Base-by-base conservation (phyloP, 1,140 invertebrate species). In the Gonioctena quinquepunctata region DNA sequence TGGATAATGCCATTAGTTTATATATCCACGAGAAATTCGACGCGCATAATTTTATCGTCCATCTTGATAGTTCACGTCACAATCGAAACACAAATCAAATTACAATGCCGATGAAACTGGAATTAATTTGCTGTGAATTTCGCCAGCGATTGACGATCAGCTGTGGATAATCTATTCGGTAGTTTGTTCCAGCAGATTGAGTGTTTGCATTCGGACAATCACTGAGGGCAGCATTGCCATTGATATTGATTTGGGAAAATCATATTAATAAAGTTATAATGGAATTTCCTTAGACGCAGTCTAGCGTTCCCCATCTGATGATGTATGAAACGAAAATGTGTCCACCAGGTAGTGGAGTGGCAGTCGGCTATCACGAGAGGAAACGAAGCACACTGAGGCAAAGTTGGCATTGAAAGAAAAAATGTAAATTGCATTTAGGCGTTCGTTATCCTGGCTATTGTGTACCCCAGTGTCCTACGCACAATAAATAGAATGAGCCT, bases 11-110 rank as follows among this genome's bases (percentile, higher is more conserved):
- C 6, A 7, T 57, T 57, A n/a, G 25, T 11, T 8, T 21, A n/a
- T 23, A 18, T 11, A 22, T 57, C 1, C 11, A 25, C 19, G 18
- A 21, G 22, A 21, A 21, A 57, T 57, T 23, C 54, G 22, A 25
- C n/a, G 22, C 13, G 54, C 22, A 22, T 57, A 57, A 22, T 57
- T 21, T 22, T 0, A 57, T 21, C 19, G 54, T 57, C 22, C 25
- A 57, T 57, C 21, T 57, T 22, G 22, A 57, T 57, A 57, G 54
- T 25, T 57, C 54, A 5, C n/a, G 1, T 5, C 5, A 57, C 54
- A 57, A 57, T 57, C 18, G 22, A 13, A 25, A 25, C 54, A 57
- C 54, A 57, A 57, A 57, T 57, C 22, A 57, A 25, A 21, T 57
- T 25, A 57, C 54, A 8, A 42, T n/a, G 7, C 16, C 13, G 33